Percentiles rank a stretch among this genome's conserved stretches.
Conservation (phyloP, 1,140 invertebrate genomes). For the Rhizoglyphus robini region DNA sequence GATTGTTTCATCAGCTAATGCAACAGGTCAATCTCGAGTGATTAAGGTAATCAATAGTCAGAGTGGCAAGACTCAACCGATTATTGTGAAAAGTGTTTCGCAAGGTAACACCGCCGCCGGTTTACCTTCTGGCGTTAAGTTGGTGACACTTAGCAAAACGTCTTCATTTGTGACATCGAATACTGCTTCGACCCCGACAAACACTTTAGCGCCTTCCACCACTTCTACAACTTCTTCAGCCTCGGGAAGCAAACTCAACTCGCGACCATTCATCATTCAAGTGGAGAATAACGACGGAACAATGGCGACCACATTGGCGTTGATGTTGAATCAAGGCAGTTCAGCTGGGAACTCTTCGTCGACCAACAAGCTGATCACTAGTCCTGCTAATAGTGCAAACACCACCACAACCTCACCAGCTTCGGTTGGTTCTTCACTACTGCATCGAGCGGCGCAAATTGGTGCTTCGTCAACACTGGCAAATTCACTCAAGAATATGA, state of each 20-base stretch:
- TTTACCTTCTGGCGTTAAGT: background rate
- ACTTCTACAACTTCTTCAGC: background rate
- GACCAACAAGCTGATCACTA: background rate
- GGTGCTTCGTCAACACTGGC: background rate
- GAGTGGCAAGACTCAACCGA: background rate
- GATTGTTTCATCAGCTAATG: too few species aligned
- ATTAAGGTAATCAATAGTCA: background rate
- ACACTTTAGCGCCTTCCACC: background rate
- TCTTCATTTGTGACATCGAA: background rate
- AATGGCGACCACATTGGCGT: constrained; percentile 14
- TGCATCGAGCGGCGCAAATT: too few species aligned
- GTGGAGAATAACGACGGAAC: background rate
- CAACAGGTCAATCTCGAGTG: too few species aligned
- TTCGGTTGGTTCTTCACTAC: too few species aligned
- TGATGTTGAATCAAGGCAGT: background rate
- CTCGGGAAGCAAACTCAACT: background rate
- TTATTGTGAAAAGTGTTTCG: background rate
- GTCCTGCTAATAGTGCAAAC: background rate
- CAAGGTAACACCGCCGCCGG: too few species aligned
- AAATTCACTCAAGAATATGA: background rate
- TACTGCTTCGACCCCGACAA: background rate
- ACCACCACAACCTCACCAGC: too few species aligned
- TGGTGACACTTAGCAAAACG: background rate
- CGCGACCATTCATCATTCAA: background rate
- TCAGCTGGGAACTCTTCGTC: too few species aligned